Evolutionary conservation across 2,113 vertebrate species (phyloP).

Genomic region (Mugil cephalus): DNA sequence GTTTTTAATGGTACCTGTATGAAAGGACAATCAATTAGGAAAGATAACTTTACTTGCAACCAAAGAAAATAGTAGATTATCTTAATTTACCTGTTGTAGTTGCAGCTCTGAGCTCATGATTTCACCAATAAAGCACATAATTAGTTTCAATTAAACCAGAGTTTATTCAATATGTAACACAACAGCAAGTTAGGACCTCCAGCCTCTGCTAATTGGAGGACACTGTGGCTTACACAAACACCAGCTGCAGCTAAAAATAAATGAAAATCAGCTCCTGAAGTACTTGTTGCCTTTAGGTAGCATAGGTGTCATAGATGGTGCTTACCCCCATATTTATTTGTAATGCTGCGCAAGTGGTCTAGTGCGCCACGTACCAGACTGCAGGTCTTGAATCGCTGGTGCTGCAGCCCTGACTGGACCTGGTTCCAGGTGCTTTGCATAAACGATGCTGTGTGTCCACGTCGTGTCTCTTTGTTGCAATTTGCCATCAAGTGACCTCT

Average conservation of each 20-base stretch:
- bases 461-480: conserved; percentile 26
- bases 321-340: neutral
- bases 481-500: conserved; percentile 39
- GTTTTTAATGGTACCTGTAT: neutral
- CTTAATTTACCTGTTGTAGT: neutral
- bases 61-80: neutral
- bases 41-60: neutral
- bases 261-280: conserved; percentile 10
- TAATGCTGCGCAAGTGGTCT: neutral
- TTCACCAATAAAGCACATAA: neutral
- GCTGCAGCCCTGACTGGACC: conserved; percentile 14
- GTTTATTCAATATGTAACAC: neutral
- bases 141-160: neutral
- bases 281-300: conserved; percentile 2
- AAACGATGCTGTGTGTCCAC: conserved; percentile 6
- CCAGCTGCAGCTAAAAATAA: conserved; percentile 1
- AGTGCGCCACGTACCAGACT: neutral
- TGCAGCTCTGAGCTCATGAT: neutral
- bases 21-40: neutral
- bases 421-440: conserved; percentile 34
- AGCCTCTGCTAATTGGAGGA: neutral
- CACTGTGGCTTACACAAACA: neutral
- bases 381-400: neutral
- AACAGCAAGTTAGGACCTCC: neutral
- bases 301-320: neutral